Evolutionary conservation across 2,888 invertebrate genomes (phyloP).

Genomic region (Stenoptilia bipunctidactyla): DNA sequence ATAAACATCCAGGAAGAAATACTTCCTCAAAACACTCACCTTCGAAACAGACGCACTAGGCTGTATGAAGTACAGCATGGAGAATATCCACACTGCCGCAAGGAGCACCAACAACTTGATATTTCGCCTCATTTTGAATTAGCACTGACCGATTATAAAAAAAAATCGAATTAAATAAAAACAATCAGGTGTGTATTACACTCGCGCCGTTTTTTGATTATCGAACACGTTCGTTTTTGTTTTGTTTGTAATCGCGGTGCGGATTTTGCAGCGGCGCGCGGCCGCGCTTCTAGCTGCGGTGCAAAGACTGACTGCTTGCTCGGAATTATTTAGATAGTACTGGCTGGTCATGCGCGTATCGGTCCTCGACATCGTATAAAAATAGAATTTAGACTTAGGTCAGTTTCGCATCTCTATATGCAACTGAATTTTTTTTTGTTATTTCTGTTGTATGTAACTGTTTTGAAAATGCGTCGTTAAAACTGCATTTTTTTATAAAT

Average conservation of each 20-base stretch:
- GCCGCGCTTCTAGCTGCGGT: conserved; percentile 55
- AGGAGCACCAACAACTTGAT: conserved; percentile 54
- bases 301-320: conserved; percentile 42
- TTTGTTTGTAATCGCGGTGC: conserved; percentile 22
- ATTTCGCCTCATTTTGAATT: conserved; percentile 50
- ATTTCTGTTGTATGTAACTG: too few species aligned
- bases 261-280: conserved; percentile 45
- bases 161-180: too few species aligned
- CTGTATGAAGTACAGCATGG: conserved; percentile 60
- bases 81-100: conserved; percentile 57
- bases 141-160: too few species aligned
- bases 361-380: conserved; percentile 39
- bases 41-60: conserved; percentile 48
- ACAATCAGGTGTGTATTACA: background rate
- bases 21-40: conserved; percentile 26
- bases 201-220: conserved; percentile 11
- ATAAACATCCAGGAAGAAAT: conserved; percentile 13
- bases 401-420: background rate
- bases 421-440: too few species aligned
- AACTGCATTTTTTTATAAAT: too few species aligned
- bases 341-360: conserved; percentile 53
- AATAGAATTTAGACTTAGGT: conserved; percentile 42
- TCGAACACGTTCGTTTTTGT: conserved; percentile 28
- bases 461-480: too few species aligned
- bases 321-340: conserved; percentile 22